Evolutionary conservation across 2,888 invertebrate genomes (phyloP), one percentile per base, ranked within the genome.

Genomic region (Marasmarcha lunaedactyla): DNA sequence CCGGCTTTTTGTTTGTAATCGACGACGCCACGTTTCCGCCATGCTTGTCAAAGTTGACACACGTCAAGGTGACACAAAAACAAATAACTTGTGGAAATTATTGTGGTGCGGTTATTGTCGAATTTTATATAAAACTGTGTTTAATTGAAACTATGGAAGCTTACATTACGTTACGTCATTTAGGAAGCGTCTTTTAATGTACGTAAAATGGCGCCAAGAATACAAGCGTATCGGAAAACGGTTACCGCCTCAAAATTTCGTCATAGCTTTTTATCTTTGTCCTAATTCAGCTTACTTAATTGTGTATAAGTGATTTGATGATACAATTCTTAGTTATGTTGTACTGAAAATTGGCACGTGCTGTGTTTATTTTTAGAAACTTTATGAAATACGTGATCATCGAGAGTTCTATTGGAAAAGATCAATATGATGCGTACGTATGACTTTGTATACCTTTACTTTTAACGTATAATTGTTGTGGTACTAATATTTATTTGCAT

Each of bases 1-100:
- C 57, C 55, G 57, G 56, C 42, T 57, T 62, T n/a, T 10, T 30
- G 11, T 30, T 30, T 30, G 9, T 30, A 7, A 11, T 34, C 7
- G 60, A 66, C 71, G 81, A 83, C 81, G 84, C 81, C 83, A 83
- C 83, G 83, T 81, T 83, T 79, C 74, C 73, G 79, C 81, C 81
- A 79, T 77, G 67, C 72, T 71, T 84, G 84, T 84, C 84, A 84
- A 64, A 66, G 36, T 69, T 84, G 84, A 84, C 84, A 30, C 30
- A 30, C 30, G 30, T 30, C 30, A 84, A 81, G 76, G 72, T 84
- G 84, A 84, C 84, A 83, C 54, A 63, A 81, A 79, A 81, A 78
- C 81, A 83, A 76, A 50, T 30, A 11, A n/a, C 2, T 7, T 30
- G n/a, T 30, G n/a, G 25, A 30, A 30, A 30, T 11, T n/a, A 30